Percentiles rank a stretch among this genome's conserved stretches.
Conservation (phyloP, 2,797 vertebrate species). For the Rhyacichthys aspro region DNA sequence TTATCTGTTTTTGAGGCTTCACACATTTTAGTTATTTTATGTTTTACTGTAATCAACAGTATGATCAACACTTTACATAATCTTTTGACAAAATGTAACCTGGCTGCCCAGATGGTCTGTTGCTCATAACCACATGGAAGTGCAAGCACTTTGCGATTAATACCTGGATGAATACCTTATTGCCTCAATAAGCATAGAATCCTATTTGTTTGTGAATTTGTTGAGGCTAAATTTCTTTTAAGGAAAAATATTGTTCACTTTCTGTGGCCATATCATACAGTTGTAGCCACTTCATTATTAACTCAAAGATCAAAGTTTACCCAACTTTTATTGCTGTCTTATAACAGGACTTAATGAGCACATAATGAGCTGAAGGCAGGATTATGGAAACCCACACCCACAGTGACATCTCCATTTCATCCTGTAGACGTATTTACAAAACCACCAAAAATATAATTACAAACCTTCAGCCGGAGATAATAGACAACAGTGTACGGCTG, state of each 20-base stretch:
- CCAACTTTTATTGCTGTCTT: background rate
- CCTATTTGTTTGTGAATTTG: background rate
- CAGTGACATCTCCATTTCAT: constrained; percentile 52
- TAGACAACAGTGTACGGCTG: constrained; percentile 53
- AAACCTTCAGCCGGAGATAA: constrained; percentile 56
- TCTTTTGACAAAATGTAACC: too few species aligned
- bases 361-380: constrained; percentile 37
- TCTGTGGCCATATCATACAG: background rate
- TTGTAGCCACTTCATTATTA: constrained; percentile 1
- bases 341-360: constrained; percentile 33
- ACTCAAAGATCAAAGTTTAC: constrained; percentile 16
- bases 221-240: background rate
- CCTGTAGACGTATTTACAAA: constrained; percentile 44
- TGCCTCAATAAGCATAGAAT: too few species aligned
- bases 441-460: constrained; percentile 60
- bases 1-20: too few species aligned
- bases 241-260: too few species aligned
- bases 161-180: too few species aligned
- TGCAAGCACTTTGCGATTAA: too few species aligned
- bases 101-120: too few species aligned
- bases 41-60: too few species aligned
- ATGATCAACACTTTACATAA: too few species aligned
- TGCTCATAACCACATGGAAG: too few species aligned
- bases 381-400: constrained; percentile 32
- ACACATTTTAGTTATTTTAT: too few species aligned